Evolutionary conservation across 2,888 invertebrate genomes (phyloP).

Genomic region (Euclidia mi): DNA sequence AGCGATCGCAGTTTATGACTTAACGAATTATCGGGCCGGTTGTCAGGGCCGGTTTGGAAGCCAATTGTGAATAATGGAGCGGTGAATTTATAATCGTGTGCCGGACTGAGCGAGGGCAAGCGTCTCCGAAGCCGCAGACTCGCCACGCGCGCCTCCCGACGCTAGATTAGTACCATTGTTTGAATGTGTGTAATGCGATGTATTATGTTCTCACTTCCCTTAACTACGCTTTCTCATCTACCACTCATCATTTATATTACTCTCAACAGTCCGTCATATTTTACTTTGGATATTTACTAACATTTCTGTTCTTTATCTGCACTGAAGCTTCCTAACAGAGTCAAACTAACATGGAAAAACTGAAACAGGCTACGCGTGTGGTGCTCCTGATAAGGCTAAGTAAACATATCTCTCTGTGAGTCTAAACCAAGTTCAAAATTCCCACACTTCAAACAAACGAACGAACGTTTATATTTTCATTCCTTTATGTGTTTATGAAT

Average conservation of each 20-base stretch:
- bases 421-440: conserved; percentile 15
- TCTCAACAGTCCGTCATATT: neutral
- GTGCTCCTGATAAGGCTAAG: conserved; percentile 8
- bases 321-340: neutral
- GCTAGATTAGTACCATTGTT: conserved; percentile 67
- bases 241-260: conserved; percentile 13
- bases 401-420: conserved; percentile 9
- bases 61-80: conserved; percentile 84
- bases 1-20: conserved; percentile 83
- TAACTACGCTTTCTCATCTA: conserved; percentile 8
- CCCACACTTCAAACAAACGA: conserved; percentile 11
- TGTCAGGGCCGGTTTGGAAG: conserved; percentile 79
- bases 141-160: conserved; percentile 53
- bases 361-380: neutral
- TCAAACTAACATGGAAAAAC: conserved; percentile 2
- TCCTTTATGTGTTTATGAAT: conserved; percentile 20
- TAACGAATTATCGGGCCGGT: conserved; percentile 83
- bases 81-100: conserved; percentile 74
- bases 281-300: neutral
- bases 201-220: conserved; percentile 1
- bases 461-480: conserved; percentile 17
- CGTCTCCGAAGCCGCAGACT: conserved; percentile 34
- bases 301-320: neutral
- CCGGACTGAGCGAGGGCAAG: conserved; percentile 51
- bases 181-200: conserved; percentile 53